A percentile compares a stretch with the other conserved stretches of the same genome.
These are phyloP conservation scores for Acanthosepion esculentum DNA, from an alignment of 2,888 invertebrate genomes.

Conservation along the genomic window DNA sequence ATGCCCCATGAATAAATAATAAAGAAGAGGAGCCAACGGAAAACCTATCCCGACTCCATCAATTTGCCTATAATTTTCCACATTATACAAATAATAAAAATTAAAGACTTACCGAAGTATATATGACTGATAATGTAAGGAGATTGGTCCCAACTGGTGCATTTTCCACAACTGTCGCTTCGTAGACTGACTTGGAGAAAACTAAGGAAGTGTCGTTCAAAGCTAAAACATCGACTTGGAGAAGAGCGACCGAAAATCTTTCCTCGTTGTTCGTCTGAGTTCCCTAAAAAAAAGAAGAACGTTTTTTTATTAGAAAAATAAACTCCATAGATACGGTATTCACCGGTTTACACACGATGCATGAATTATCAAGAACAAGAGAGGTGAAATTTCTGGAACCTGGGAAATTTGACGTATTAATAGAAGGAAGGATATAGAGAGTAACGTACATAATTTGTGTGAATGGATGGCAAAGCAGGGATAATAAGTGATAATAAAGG, in stretches of 20 bases:
- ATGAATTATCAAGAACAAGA: not conserved
- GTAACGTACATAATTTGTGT: no score
- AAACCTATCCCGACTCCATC: no score
- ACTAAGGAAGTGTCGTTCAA: conserved; percentile 35
- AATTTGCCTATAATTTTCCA: no score
- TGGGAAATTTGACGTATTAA: no score
- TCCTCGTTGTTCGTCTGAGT: conserved; percentile 36
- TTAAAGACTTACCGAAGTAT: conserved; percentile 34
- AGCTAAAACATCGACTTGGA: conserved; percentile 39
- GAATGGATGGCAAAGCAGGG: no score
- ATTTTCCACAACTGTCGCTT: conserved; percentile 41
- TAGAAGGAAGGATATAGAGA: no score
- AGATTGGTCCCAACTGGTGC: conserved; percentile 38
- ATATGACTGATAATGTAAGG: conserved; percentile 35
- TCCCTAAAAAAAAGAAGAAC: not conserved
- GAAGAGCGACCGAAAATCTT: conserved; percentile 8
- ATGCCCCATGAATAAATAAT: no score
- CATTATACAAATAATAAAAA: not conserved
- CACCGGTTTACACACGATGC: not conserved
- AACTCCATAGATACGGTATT: no score
- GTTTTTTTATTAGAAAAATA: no score
- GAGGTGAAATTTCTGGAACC: no score
- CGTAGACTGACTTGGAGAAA: conserved; percentile 11
- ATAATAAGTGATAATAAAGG: no score
- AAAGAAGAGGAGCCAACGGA: no score